These are phyloP conservation scores for Colistium nudipinnis DNA, from an alignment of 2,113 vertebrate genomes.

Conservation along the genomic window DNA sequence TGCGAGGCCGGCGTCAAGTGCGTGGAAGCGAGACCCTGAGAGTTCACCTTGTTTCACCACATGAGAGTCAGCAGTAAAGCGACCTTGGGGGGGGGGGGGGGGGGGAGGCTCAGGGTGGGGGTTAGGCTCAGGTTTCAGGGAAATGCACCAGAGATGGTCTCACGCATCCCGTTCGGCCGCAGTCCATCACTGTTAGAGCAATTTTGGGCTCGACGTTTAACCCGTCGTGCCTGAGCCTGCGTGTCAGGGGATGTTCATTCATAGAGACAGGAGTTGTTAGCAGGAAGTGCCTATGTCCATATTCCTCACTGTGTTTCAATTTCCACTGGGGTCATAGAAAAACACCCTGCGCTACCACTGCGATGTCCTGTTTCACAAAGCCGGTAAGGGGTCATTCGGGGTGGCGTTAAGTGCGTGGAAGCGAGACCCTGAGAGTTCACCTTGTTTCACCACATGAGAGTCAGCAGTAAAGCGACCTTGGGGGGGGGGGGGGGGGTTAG, in stretches of 20 bases:
- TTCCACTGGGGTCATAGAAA: not conserved
- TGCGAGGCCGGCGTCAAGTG: conserved; percentile 50
- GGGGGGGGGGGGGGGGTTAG: conserved; percentile 13
- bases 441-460: conserved; percentile 59
- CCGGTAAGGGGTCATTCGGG: conserved; percentile 10
- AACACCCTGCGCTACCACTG: not conserved
- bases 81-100: conserved; percentile 35
- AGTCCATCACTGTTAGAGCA: conserved; percentile 11
- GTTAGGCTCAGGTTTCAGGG: conserved; percentile 70
- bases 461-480: conserved; percentile 66
- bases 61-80: conserved; percentile 66
- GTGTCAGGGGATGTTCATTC: conserved; percentile 27
- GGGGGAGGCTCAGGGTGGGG: too few species aligned
- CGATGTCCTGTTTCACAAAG: conserved; percentile 52
- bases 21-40: conserved; percentile 49
- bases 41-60: conserved; percentile 64
- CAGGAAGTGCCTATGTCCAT: conserved; percentile 20
- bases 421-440: conserved; percentile 60
- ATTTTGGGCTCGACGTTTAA: conserved; percentile 11
- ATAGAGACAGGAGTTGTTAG: not conserved
- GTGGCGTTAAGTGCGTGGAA: conserved; percentile 51
- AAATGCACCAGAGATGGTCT: conserved; percentile 28
- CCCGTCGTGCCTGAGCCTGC: not conserved
- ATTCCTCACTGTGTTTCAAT: conserved; percentile 22
- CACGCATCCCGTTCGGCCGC: conserved; percentile 29